These are phyloP conservation scores for Agapornis roseicollis DNA, from an alignment of 2,113 vertebrate genomes.

Conservation along the genomic window DNA sequence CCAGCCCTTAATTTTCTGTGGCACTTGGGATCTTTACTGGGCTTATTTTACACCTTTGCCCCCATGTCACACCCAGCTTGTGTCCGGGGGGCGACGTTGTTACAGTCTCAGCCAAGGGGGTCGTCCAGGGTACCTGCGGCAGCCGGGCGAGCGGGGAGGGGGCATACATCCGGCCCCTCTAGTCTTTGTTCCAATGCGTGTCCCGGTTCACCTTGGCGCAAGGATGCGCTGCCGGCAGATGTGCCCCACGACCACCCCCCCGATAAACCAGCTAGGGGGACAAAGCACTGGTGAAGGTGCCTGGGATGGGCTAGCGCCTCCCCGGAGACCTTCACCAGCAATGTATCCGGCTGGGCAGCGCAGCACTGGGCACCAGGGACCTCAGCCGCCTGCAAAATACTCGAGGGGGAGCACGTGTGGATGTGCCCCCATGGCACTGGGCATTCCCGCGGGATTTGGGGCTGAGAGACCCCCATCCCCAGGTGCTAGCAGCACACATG, in stretches of 20 bases:
- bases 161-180: neutral
- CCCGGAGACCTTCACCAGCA: neutral
- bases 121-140: neutral
- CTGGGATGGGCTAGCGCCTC: neutral
- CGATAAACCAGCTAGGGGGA: neutral
- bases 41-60: neutral
- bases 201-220: conserved; percentile 11
- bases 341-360: accelerated
- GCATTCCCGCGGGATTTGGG: neutral
- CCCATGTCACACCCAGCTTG: neutral
- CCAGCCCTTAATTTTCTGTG: neutral
- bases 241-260: neutral
- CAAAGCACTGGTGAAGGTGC: neutral
- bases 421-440: accelerated
- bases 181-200: conserved; percentile 6
- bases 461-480: neutral
- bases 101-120: neutral
- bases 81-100: neutral
- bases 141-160: neutral
- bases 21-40: neutral
- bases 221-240: neutral
- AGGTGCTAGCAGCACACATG: accelerated
- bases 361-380: neutral
- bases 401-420: neutral
- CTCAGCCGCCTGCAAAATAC: neutral